Evolutionary conservation across 1,140 invertebrate genomes (phyloP).

Genomic region (Pomacea maculata): DNA sequence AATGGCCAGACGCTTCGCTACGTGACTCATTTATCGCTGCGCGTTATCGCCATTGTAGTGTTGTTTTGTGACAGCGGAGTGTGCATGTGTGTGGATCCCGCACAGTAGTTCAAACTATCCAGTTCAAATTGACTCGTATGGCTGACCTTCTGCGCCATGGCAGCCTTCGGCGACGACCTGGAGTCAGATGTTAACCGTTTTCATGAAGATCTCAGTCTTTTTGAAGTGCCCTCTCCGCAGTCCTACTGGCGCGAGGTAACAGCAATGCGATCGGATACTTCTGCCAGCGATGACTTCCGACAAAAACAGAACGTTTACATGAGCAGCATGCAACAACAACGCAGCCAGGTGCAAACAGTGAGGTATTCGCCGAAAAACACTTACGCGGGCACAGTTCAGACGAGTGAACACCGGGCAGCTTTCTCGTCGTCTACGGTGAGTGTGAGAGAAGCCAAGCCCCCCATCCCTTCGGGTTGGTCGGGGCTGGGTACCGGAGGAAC

Average conservation of each 20-base stretch:
- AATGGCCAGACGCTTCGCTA: conserved; percentile 9
- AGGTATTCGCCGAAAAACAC: conserved; percentile 38
- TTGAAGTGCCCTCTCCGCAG: conserved; percentile 46
- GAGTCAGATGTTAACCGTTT: conserved; percentile 47
- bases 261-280: conserved; percentile 47
- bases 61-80: conserved; percentile 16
- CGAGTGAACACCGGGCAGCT: conserved; percentile 60
- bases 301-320: conserved; percentile 47
- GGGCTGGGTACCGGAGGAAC: conserved; percentile 6
- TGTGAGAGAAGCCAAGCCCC: conserved; percentile 31
- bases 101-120: conserved; percentile 14
- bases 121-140: conserved; percentile 10
- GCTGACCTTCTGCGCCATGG: conserved; percentile 30
- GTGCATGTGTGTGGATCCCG: conserved; percentile 13
- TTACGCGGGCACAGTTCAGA: conserved; percentile 37
- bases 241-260: conserved; percentile 38
- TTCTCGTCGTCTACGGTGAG: conserved; percentile 64
- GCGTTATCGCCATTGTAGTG: conserved; percentile 27
- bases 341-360: conserved; percentile 27
- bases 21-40: conserved; percentile 27
- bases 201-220: conserved; percentile 51
- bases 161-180: conserved; percentile 42
- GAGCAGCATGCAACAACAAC: conserved; percentile 39
- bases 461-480: conserved; percentile 27
- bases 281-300: conserved; percentile 47